Conservation (phyloP, 2,888 invertebrate species). For the Steinernema carpocapsae region DNA sequence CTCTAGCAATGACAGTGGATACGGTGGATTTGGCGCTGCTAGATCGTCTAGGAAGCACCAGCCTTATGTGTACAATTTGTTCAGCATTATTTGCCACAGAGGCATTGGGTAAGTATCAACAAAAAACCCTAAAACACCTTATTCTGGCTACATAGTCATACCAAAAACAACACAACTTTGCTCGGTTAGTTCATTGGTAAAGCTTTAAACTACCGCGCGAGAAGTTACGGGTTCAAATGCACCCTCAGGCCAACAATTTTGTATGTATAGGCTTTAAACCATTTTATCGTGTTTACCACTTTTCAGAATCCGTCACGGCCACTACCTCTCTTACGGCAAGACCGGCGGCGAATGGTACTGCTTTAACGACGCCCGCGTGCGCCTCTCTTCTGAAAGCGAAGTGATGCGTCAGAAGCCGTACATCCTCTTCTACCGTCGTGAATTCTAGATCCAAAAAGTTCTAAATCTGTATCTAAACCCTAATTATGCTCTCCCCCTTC, state of each 20-base stretch:
- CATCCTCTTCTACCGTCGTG: conserved; percentile 29
- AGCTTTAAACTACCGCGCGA: background rate
- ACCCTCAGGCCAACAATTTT: too few species aligned
- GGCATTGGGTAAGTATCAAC: conserved; percentile 4
- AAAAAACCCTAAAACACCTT: background rate
- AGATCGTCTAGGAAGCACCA: background rate
- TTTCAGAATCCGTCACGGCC: conserved; percentile 1
- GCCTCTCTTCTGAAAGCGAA: conserved; percentile 5
- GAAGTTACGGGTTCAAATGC: background rate
- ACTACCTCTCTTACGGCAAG: conserved; percentile 26
- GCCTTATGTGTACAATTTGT: conserved; percentile 7
- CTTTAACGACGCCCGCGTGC: conserved; percentile 26
- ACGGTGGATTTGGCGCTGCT: background rate
- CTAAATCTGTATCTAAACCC: too few species aligned
- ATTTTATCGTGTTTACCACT: too few species aligned
- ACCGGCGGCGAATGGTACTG: conserved; percentile 26
- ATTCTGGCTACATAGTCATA: background rate
- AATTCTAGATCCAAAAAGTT: background rate
- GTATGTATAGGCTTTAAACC: too few species aligned
- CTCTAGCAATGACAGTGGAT: conserved; percentile 19
- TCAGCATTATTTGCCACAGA: conserved; percentile 21
- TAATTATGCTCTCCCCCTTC: too few species aligned
- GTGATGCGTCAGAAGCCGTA: conserved; percentile 10
- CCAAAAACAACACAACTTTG: background rate
- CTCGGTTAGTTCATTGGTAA: background rate